phyloP scores from a whole-genome alignment of 2,888 invertebrate species.

The Cryptus viduatorius region DNA sequence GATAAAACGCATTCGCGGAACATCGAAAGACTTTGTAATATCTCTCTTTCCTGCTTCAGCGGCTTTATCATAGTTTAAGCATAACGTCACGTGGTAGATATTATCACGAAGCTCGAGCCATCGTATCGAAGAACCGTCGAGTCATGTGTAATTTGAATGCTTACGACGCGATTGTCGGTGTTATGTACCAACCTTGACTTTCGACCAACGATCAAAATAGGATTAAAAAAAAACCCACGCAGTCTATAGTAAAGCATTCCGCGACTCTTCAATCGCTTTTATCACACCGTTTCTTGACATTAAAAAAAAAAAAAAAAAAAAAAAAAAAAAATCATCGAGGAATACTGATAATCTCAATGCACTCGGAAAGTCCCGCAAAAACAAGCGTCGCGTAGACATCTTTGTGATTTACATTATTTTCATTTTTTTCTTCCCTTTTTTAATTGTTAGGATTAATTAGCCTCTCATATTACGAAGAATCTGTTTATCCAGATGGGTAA shows the following conservation, averaged over 20 bases:
- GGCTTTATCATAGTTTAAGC: slow-evolving; percentile 39
- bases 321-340: background rate
- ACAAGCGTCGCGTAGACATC: slow-evolving; percentile 49
- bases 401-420: slow-evolving; percentile 68
- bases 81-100: slow-evolving; percentile 45
- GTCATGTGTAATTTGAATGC: slow-evolving; percentile 73
- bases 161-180: slow-evolving; percentile 50
- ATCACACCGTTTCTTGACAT: background rate
- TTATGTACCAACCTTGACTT: slow-evolving; percentile 72
- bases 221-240: slow-evolving; percentile 25
- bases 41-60: slow-evolving; percentile 4
- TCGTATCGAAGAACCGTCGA: slow-evolving; percentile 68
- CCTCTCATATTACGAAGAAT: background rate
- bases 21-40: slow-evolving; percentile 3
- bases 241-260: background rate
- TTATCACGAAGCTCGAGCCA: slow-evolving; percentile 36
- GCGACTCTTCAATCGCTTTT: background rate
- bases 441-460: background rate
- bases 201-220: slow-evolving; percentile 66
- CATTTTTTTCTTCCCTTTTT: background rate
- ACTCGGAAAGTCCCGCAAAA: slow-evolving; percentile 15
- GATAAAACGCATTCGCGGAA: slow-evolving; percentile 34
- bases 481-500: slow-evolving; percentile 17
- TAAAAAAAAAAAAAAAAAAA: background rate
- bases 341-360: background rate